Base-by-base conservation (phyloP, 2,888 invertebrate species). In the Diogma glabrata region DNA sequence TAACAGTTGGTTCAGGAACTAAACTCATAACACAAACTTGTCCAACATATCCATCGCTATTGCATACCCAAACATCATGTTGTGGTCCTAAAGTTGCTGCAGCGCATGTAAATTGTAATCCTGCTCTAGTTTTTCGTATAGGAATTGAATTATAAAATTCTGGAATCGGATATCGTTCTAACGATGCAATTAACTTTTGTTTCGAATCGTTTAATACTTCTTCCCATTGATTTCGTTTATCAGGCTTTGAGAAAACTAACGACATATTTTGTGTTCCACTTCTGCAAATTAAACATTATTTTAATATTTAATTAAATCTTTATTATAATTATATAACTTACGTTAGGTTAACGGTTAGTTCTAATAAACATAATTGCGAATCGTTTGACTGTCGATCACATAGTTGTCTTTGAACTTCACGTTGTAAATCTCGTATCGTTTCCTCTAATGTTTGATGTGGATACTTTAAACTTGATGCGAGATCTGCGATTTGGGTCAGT, bases 51-150 rank as follows among this genome's bases (percentile, higher is more conserved):
- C 94, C 94, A 63, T 96, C 95, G 65, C 93, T 94, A 71, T 95
- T 96, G 73, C 95, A 96, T 12, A 96, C 82, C 95, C 96, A 96
- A 50, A 96, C 92, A 67, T 95, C 93, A 55, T 79, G 79, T n/a
- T 72, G 70, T 23, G 63, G 64, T 56, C 68, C 77, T 26, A 87
- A 67, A 0, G 91, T 89, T 9, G 92, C 86, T 2, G 91, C 85
- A 1, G 92, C 92, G 63, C 92, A 92, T 0, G 92, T 92, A 62
- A 93, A 90, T 70, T 92, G 89, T 47, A 96, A 76, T 1, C 96
- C 96, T 19, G 96, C 94, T 47, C 96, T 75, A 1, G 95, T 96
- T 72, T 96, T 96, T 12, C 94, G 82, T 54, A 96, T 93, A 6
- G 93, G 92, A 50, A 97, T 83, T 4, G 93, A 87, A 36, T 87